Conservation (phyloP, 2,888 invertebrate species). For the Drosophila buzzatii region DNA sequence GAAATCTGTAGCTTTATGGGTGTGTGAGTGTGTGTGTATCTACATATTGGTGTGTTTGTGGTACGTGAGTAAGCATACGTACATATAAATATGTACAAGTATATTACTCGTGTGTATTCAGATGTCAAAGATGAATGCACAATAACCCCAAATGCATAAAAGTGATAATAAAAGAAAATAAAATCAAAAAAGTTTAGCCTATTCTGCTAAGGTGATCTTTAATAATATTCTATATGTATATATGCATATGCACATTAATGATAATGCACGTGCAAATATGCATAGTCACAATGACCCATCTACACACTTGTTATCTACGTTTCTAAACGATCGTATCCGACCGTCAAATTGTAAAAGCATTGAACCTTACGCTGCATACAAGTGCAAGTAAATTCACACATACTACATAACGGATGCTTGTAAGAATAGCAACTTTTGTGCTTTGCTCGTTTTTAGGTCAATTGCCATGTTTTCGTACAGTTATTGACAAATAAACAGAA, state of each 20-base stretch:
- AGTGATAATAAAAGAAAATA: conserved; percentile 18
- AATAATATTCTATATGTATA: background rate
- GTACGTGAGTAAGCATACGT: conserved; percentile 38
- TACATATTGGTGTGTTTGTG: conserved; percentile 20
- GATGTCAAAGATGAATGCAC: conserved; percentile 62
- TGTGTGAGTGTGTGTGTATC: conserved; percentile 12
- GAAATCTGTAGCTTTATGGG: conserved; percentile 49
- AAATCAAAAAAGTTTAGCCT: conserved; percentile 1
- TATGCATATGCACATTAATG: background rate
- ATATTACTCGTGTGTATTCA: conserved; percentile 39
- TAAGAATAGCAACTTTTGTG: conserved; percentile 29
- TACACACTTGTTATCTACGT: conserved; percentile 27
- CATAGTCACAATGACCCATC: background rate
- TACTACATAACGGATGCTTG: conserved; percentile 2
- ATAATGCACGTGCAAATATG: conserved; percentile 4
- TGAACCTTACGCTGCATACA: conserved; percentile 55
- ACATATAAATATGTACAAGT: conserved; percentile 15
- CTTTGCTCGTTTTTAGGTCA: conserved; percentile 72
- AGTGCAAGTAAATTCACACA: conserved; percentile 16
- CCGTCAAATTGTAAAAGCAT: conserved; percentile 59
- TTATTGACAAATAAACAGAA: conserved; percentile 52
- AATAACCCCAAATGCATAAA: conserved; percentile 55
- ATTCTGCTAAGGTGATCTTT: background rate
- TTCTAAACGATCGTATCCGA: conserved; percentile 36
- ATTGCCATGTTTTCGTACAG: conserved; percentile 60